Evolutionary conservation across 1,140 invertebrate genomes (phyloP).

Genomic region (Achroia grisella): DNA sequence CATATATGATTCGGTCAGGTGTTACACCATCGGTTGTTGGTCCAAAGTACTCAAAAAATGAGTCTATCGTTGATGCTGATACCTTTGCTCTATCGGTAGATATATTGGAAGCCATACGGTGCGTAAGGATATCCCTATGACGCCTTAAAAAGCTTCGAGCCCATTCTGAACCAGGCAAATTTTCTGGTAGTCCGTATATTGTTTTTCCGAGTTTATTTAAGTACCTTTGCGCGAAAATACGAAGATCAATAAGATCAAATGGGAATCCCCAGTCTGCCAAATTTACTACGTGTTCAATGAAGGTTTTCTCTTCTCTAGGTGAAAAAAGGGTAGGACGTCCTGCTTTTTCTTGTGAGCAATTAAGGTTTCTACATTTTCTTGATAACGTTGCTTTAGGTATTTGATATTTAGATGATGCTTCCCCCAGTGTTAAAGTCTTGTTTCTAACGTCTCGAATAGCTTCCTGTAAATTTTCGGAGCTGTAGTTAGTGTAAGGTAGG

Average conservation of each 20-base stretch:
- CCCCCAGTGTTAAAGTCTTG: no score
- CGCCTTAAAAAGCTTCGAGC: constrained; percentile 6
- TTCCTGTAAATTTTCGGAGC: no score
- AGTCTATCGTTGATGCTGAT: constrained; percentile 2
- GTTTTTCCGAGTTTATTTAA: constrained; percentile 10
- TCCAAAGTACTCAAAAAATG: constrained; percentile 5
- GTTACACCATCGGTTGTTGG: constrained; percentile 4
- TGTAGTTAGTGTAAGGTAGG: no score
- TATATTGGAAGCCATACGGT: constrained; percentile 7
- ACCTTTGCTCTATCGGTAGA: constrained; percentile 6
- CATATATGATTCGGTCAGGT: constrained; percentile 10
- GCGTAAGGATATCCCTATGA: constrained; percentile 5
- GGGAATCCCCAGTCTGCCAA: constrained; percentile 8
- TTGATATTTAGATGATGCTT: no score
- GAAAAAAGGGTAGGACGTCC: constrained; percentile 8
- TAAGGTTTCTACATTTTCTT: constrained; percentile 4
- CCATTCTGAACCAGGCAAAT: constrained; percentile 12
- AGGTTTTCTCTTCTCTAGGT: constrained; percentile 1
- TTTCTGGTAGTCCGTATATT: constrained; percentile 5
- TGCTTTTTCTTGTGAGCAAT: constrained; percentile 7
- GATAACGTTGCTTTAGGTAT: no score
- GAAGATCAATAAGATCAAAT: constrained; percentile 5
- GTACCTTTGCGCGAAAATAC: constrained; percentile 8
- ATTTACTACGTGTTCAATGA: constrained; percentile 1
- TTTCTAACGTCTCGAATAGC: no score